Evolutionary conservation across 2,113 vertebrate genomes (phyloP).

Genomic region (Brachyhypopomus gauderio): DNA sequence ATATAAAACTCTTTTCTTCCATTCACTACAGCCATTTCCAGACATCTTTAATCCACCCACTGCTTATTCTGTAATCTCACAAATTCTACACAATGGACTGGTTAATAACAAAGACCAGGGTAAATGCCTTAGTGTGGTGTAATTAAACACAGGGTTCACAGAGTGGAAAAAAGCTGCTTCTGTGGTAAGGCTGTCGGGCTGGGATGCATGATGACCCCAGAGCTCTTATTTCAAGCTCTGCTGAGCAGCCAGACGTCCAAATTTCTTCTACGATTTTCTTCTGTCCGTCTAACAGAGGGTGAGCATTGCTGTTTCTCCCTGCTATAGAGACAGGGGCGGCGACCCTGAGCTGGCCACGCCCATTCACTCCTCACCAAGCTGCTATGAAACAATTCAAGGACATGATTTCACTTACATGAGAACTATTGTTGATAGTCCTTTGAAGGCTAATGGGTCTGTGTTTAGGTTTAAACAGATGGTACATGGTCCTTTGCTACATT

Average conservation of each 20-base stretch:
- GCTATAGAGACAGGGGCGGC: not conserved
- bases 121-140: not conserved
- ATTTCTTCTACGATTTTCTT: not conserved
- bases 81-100: slow-evolving; percentile 1
- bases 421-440: slow-evolving; percentile 18
- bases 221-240: not conserved
- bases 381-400: not conserved
- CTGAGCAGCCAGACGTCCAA: not conserved
- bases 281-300: not conserved
- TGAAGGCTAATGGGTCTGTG: slow-evolving; percentile 23
- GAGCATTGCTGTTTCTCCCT: not conserved
- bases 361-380: not conserved
- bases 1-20: not conserved
- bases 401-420: not conserved
- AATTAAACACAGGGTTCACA: slow-evolving; percentile 9
- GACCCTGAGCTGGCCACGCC: not conserved
- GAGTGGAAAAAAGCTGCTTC: not conserved
- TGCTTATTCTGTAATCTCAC: not conserved
- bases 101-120: not conserved
- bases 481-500: slow-evolving; percentile 12
- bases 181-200: not conserved
- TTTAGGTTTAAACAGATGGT: slow-evolving; percentile 17
- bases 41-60: not conserved
- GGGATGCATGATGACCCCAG: not conserved
- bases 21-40: not conserved